phyloP scores from a whole-genome alignment of 1,140 invertebrate genomes.

The Hermetia illucens region DNA sequence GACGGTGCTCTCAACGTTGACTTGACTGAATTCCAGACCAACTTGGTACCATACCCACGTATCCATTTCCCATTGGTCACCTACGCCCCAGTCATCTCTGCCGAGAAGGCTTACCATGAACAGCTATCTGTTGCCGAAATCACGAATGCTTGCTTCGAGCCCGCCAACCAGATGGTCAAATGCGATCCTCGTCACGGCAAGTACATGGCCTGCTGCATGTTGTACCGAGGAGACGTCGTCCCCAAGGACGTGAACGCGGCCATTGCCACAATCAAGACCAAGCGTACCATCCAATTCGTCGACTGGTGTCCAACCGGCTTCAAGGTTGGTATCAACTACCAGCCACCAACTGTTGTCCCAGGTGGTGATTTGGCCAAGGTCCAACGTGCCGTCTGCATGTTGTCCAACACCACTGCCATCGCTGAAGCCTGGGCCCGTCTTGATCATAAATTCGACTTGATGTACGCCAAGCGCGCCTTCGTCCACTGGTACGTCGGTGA shows the following conservation, averaged over 20 bases:
- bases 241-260: slow-evolving; percentile 71
- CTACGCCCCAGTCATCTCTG: slow-evolving; percentile 72
- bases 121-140: slow-evolving; percentile 72
- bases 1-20: slow-evolving; percentile 82
- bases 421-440: slow-evolving; percentile 63
- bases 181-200: slow-evolving; percentile 80
- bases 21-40: slow-evolving; percentile 81
- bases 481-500: slow-evolving; percentile 78
- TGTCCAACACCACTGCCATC: slow-evolving; percentile 72
- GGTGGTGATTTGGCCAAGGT: slow-evolving; percentile 66
- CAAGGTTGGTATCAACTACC: slow-evolving; percentile 69
- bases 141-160: slow-evolving; percentile 80
- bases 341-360: slow-evolving; percentile 67
- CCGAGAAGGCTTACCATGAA: slow-evolving; percentile 78
- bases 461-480: slow-evolving; percentile 72
- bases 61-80: slow-evolving; percentile 75
- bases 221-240: slow-evolving; percentile 62
- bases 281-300: slow-evolving; percentile 74
- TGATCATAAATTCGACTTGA: slow-evolving; percentile 71
- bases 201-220: slow-evolving; percentile 79
- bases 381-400: slow-evolving; percentile 59
- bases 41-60: slow-evolving; percentile 71
- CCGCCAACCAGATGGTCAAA: slow-evolving; percentile 87
- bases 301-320: slow-evolving; percentile 86
- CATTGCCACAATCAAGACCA: slow-evolving; percentile 74